Conservation (phyloP, 2,888 invertebrate genomes). For the Conchocele bisecta region DNA sequence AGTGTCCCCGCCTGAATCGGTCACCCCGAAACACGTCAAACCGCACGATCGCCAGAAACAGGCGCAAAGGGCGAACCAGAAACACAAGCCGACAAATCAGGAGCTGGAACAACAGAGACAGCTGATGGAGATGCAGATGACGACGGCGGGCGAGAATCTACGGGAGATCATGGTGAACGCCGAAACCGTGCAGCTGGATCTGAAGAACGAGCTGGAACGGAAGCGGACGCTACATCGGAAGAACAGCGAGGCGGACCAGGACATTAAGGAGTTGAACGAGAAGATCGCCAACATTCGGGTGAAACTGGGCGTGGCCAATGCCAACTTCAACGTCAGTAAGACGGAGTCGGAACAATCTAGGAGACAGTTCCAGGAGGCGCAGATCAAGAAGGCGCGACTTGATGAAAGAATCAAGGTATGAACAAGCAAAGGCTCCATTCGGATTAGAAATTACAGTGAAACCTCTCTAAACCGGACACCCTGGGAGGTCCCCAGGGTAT, state of each 20-base stretch:
- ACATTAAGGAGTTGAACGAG: conserved; percentile 43
- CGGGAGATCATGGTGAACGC: conserved; percentile 34
- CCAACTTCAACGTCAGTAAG: conserved; percentile 53
- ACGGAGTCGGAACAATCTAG: conserved; percentile 43
- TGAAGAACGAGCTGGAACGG: background rate
- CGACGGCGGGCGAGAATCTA: conserved; percentile 19
- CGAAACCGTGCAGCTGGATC: conserved; percentile 21
- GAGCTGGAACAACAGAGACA: background rate
- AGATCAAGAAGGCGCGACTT: conserved; percentile 51
- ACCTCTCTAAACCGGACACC: no score
- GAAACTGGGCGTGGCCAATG: conserved; percentile 55
- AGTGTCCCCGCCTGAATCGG: conserved; percentile 43
- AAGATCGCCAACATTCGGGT: conserved; percentile 51
- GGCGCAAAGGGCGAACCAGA: background rate
- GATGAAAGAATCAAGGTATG: conserved; percentile 44
- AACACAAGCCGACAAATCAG: background rate
- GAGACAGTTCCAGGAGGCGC: conserved; percentile 48
- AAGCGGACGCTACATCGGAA: background rate
- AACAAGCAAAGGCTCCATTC: no score
- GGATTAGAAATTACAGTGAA: no score
- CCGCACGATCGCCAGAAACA: background rate
- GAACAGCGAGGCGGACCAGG: conserved; percentile 40
- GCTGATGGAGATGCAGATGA: conserved; percentile 37
- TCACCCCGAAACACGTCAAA: conserved; percentile 9
- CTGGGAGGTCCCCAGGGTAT: no score